Evolutionary conservation across 2,888 invertebrate genomes (phyloP).

Genomic region (Standfussiana lucernea): DNA sequence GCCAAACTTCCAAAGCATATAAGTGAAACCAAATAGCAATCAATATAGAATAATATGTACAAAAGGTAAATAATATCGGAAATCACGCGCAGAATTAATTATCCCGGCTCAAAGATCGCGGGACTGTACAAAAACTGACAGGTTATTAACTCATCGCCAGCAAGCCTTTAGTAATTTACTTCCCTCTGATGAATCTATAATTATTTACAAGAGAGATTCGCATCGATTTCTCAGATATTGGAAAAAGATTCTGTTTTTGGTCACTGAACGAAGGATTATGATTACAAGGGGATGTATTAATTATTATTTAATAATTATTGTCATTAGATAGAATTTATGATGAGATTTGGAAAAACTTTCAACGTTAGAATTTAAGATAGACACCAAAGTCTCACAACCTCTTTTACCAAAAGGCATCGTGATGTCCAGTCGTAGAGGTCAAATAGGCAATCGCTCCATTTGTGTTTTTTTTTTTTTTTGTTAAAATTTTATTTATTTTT

Average conservation of each 20-base stretch:
- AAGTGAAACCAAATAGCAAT: neutral
- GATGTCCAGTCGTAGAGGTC: neutral
- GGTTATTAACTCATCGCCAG: slow-evolving; percentile 44
- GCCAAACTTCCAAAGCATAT: neutral
- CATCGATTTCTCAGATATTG: slow-evolving; percentile 1
- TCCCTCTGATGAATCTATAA: slow-evolving; percentile 6
- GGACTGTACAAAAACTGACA: slow-evolving; percentile 26
- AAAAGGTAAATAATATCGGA: slow-evolving; percentile 23
- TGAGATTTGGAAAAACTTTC: neutral
- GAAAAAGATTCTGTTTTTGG: neutral
- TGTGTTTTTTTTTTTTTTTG: too few relatives aligned
- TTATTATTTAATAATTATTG: neutral
- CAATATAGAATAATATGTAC: slow-evolving; percentile 6
- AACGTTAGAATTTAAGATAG: neutral
- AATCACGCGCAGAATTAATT: slow-evolving; percentile 39
- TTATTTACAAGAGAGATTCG: slow-evolving; percentile 6
- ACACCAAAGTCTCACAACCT: neutral
- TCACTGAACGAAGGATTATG: neutral
- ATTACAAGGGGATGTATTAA: neutral
- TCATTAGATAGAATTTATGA: neutral
- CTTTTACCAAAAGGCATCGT: neutral
- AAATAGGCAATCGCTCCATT: neutral
- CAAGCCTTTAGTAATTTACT: slow-evolving; percentile 32
- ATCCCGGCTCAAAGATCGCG: slow-evolving; percentile 15
- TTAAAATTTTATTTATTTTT: too few relatives aligned